These are phyloP conservation scores for Macrochelys suwanniensis DNA, from an alignment of 2,797 vertebrate species.

Conservation along the genomic window DNA sequence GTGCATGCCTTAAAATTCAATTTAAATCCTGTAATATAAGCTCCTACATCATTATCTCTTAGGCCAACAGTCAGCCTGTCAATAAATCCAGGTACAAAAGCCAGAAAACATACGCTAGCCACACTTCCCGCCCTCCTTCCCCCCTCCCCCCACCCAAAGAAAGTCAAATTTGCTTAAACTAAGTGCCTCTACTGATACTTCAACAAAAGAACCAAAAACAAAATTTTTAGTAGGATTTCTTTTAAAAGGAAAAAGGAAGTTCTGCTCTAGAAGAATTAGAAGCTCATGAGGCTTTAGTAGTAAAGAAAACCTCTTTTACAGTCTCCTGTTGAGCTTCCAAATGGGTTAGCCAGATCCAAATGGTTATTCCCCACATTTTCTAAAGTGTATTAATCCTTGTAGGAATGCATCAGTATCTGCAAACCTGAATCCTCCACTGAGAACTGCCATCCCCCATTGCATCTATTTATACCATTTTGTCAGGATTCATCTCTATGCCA, in stretches of 20 bases:
- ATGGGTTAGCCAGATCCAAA: not conserved
- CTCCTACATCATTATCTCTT: not conserved
- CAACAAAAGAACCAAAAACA: too few species aligned
- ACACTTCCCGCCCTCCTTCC: rapidly evolving
- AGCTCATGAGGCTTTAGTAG: not conserved
- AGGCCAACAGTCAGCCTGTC: not conserved
- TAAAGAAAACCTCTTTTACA: not conserved
- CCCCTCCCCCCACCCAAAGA: not conserved
- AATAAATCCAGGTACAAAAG: not conserved
- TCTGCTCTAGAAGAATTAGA: not conserved
- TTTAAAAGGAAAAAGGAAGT: not conserved
- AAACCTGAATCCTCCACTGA: constrained; percentile 28
- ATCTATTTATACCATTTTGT: not conserved
- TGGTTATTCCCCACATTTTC: not conserved
- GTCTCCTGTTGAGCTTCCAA: not conserved
- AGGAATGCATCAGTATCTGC: not conserved
- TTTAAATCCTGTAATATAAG: not conserved
- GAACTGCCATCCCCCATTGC: not conserved
- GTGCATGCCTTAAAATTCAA: not conserved
- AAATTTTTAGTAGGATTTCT: too few species aligned
- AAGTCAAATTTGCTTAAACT: not conserved
- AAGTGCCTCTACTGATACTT: not conserved
- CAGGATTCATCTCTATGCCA: not conserved
- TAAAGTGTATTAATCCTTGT: not conserved
- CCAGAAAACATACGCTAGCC: not conserved